These are phyloP conservation scores for Enteromius argenteus DNA, from an alignment of 2,797 vertebrate species.

Conservation along the genomic window DNA sequence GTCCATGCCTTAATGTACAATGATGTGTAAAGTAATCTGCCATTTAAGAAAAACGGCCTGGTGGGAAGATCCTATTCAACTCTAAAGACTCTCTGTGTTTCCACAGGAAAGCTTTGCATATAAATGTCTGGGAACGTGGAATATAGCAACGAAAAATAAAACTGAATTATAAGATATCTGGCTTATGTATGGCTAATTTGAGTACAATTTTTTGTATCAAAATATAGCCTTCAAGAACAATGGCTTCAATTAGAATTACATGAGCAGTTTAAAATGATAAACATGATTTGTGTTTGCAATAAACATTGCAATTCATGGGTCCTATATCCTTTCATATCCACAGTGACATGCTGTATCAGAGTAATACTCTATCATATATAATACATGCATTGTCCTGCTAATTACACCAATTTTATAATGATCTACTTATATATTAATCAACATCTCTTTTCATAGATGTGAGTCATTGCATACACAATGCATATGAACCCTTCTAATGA, in stretches of 20 bases:
- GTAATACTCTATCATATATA: slow-evolving; percentile 77
- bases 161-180: slow-evolving; percentile 75
- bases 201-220: slow-evolving; percentile 66
- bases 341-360: slow-evolving; percentile 79
- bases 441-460: slow-evolving; percentile 77
- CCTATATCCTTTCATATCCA: slow-evolving; percentile 79
- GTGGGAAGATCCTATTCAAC: slow-evolving; percentile 47
- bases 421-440: slow-evolving; percentile 83
- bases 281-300: slow-evolving; percentile 71
- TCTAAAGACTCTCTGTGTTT: slow-evolving; percentile 39
- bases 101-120: slow-evolving; percentile 68
- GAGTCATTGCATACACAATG: slow-evolving; percentile 65
- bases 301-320: slow-evolving; percentile 77
- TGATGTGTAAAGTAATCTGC: slow-evolving; percentile 47
- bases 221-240: slow-evolving; percentile 30
- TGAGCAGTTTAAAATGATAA: slow-evolving; percentile 33
- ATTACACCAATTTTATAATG: slow-evolving; percentile 83
- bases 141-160: slow-evolving; percentile 72
- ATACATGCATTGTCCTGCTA: slow-evolving; percentile 81
- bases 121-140: slow-evolving; percentile 67
- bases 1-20: slow-evolving; percentile 36
- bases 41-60: slow-evolving; percentile 51
- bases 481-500: not conserved
- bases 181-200: slow-evolving; percentile 75
- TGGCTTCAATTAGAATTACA: slow-evolving; percentile 36